These are phyloP conservation scores for Zalophus californianus DNA, from an alignment of 2,797 vertebrate species.

Conservation along the genomic window DNA sequence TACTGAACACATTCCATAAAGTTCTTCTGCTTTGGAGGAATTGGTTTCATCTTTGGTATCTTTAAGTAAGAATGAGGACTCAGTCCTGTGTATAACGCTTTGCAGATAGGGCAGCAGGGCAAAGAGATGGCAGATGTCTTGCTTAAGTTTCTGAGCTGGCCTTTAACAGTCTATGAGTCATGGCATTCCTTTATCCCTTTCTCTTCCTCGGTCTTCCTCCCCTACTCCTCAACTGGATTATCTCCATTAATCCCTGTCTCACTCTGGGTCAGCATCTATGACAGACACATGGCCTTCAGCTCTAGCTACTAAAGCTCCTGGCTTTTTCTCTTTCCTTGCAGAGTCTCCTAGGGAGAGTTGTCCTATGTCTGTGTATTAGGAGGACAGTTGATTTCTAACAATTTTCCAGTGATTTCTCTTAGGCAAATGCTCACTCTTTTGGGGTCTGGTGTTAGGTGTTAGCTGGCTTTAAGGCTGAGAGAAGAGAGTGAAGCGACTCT, in stretches of 20 bases:
- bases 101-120: background rate
- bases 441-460: background rate
- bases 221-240: background rate
- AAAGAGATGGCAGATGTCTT: background rate
- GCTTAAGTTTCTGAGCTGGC: background rate
- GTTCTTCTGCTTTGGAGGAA: background rate
- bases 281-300: background rate
- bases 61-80: background rate
- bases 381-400: background rate
- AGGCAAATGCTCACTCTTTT: background rate
- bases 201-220: background rate
- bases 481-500: background rate
- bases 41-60: background rate
- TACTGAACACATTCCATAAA: background rate
- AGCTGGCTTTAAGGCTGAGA: background rate
- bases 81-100: background rate
- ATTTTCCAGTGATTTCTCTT: background rate
- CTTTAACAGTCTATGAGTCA: background rate
- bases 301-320: background rate
- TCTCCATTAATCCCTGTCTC: background rate
- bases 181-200: background rate
- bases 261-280: background rate
- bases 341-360: background rate
- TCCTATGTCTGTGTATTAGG: background rate
- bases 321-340: background rate